A percentile compares a stretch with the other conserved stretches of the same genome.
These are phyloP conservation scores for Solen grandis DNA, from an alignment of 1,140 invertebrate species.

Conservation along the genomic window DNA sequence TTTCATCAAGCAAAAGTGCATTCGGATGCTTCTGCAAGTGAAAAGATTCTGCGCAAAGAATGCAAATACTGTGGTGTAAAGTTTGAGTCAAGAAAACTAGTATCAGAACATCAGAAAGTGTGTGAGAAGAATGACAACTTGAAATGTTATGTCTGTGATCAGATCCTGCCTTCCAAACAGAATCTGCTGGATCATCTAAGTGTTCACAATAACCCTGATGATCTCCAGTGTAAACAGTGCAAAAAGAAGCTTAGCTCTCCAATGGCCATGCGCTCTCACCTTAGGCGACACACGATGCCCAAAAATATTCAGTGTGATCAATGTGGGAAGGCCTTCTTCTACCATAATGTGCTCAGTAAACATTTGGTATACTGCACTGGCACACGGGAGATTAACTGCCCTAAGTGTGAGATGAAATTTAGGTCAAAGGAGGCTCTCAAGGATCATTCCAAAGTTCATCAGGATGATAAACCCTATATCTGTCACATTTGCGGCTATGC, in stretches of 20 bases:
- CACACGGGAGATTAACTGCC: slow-evolving; percentile 2
- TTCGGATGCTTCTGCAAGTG: neutral
- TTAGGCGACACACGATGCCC: slow-evolving; percentile 7
- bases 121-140: slow-evolving; percentile 37
- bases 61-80: slow-evolving; percentile 27
- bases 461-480: slow-evolving; percentile 24
- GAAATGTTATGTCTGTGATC: slow-evolving; percentile 26
- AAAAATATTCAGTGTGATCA: slow-evolving; percentile 44
- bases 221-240: slow-evolving; percentile 5
- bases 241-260: slow-evolving; percentile 1
- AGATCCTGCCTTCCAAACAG: neutral
- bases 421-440: slow-evolving; percentile 18
- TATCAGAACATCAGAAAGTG: neutral
- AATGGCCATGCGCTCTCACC: slow-evolving; percentile 17
- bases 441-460: slow-evolving; percentile 29
- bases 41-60: neutral
- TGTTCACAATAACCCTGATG: slow-evolving; percentile 10
- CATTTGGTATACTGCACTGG: slow-evolving; percentile 29
- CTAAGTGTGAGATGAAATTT: slow-evolving; percentile 30
- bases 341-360: slow-evolving; percentile 8
- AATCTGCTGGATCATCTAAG: slow-evolving; percentile 16
- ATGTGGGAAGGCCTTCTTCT: slow-evolving; percentile 37
- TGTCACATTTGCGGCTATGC: slow-evolving; percentile 52
- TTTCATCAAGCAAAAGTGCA: neutral
- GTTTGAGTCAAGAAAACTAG: neutral